Base-by-base conservation (phyloP, 2,113 vertebrate genomes). In the Periophthalmodon schlosseri region DNA sequence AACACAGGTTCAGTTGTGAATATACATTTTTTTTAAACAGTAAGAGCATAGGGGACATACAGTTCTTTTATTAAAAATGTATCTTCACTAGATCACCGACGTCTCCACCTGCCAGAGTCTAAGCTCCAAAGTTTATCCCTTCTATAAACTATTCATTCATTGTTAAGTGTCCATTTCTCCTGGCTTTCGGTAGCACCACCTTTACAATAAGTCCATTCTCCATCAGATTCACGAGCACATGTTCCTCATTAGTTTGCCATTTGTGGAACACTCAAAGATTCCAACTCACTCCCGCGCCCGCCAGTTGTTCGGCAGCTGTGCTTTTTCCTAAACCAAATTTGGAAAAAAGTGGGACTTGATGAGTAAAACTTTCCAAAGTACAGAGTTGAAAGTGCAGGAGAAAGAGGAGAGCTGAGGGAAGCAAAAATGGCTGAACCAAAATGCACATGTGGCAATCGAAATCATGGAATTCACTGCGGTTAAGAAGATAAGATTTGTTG, bases 191-290 rank as follows among this genome's bases (percentile, higher is more conserved):
- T 52, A 20, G 50, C 50, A 20, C 16, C 50, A 8, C 5, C 50
- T 20, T 20, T 52, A 52, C 7, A 52, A 52, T 16, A 10, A 9
- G 39, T 44, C 8, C 39, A 6, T 20, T 20, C 49, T 8, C 50
- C 11, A 18, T 56, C 12, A 47, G 69, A 84, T 77, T 21, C 73
- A 71, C 68, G 60, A 85, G 80, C 90, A 90, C 89, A 46, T 92
- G 91, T 83, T 88, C 89, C 75, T 72, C 86, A 78, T 91, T 83
- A 73, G 13, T 72, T 69, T 76, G 50, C 69, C 61, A 81, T 23
- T 72, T 46, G 74, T 60, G 39, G 71, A 66, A 14, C 68, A 16
- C 65, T 80, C 78, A 81, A 36, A 76, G 46, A 79, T 85, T 81
- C 80, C 86, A 79, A 44, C n/a, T 76, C 34, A 44, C 57, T 77